Percentiles rank a stretch among this genome's conserved stretches.
phyloP scores from a whole-genome alignment of 1,140 invertebrate species.

The Palaemon carinicauda region DNA sequence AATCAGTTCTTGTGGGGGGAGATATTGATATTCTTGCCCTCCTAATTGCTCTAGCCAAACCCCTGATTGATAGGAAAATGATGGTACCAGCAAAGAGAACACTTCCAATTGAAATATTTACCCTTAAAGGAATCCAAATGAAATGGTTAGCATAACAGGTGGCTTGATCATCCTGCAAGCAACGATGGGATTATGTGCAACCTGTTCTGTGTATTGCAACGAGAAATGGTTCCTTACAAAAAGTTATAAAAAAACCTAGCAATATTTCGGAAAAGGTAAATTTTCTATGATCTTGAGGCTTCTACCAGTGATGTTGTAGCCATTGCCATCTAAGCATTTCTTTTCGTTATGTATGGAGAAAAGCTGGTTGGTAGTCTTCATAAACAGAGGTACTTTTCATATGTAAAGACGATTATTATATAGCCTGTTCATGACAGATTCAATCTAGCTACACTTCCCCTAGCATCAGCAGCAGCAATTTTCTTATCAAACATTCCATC shows the following conservation, averaged over 20 bases:
- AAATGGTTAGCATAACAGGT: conserved; percentile 7
- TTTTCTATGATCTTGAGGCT: conserved; percentile 15
- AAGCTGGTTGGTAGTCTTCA: too few species aligned
- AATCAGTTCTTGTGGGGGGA: conserved; percentile 41
- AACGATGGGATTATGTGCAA: conserved; percentile 24
- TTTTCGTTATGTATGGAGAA: too few species aligned
- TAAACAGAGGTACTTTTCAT: too few species aligned
- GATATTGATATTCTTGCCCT: conserved; percentile 48
- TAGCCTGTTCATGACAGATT: background rate
- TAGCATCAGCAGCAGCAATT: background rate
- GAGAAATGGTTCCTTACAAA: conserved; percentile 32
- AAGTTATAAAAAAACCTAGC: conserved; percentile 6
- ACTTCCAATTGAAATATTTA: conserved; percentile 10
- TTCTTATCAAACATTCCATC: conserved; percentile 5
- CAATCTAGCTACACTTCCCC: conserved; percentile 3
- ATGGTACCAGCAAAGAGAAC: conserved; percentile 27
- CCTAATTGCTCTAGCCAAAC: conserved; percentile 32
- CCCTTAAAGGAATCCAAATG: conserved; percentile 2
- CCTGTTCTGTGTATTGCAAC: conserved; percentile 30
- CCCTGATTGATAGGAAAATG: conserved; percentile 13
- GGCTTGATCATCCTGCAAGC: conserved; percentile 38
- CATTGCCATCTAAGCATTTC: background rate
- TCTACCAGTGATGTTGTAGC: conserved; percentile 12
- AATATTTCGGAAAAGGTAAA: background rate
- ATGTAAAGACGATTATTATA: too few species aligned